Evolutionary conservation across 37 sponge, comb jelly and placozoan genomes (phyloP).

Genomic region (Chondrilla cf. caribensis): DNA sequence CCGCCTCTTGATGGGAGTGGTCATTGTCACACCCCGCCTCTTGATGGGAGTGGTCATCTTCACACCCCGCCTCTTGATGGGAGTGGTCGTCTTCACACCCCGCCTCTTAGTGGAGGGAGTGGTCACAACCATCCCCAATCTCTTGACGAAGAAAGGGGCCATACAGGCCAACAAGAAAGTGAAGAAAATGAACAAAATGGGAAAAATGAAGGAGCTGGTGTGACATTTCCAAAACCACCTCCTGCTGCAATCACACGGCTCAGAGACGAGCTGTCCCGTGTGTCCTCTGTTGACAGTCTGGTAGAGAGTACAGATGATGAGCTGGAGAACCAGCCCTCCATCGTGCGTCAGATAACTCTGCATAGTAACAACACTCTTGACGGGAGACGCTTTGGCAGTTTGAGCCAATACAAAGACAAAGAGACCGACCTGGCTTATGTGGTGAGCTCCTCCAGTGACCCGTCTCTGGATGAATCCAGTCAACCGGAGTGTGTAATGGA

Average conservation of each 20-base stretch:
- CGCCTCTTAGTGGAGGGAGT: background rate
- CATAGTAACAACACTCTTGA: background rate
- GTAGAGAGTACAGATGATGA: constrained; percentile 19
- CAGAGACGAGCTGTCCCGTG: background rate
- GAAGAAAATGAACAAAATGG: background rate
- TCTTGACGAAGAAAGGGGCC: background rate
- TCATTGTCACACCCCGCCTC: too few relatives aligned
- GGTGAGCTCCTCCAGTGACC: background rate
- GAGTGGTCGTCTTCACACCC: background rate
- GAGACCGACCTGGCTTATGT: too few relatives aligned
- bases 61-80: background rate
- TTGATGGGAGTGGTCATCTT: background rate
- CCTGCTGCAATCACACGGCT: background rate
- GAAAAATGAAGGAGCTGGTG: background rate
- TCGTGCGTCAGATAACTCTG: background rate
- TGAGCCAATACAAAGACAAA: too few relatives aligned
- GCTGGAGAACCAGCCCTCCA: background rate
- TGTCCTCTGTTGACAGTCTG: background rate
- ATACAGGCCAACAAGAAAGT: background rate
- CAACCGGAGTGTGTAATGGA: background rate
- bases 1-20: too few relatives aligned
- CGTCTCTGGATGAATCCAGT: background rate
- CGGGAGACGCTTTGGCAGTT: background rate
- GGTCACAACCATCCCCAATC: background rate
- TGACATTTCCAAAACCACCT: background rate